Evolutionary conservation across 2,888 invertebrate genomes (phyloP).

Genomic region (Agriotes lineatus): DNA sequence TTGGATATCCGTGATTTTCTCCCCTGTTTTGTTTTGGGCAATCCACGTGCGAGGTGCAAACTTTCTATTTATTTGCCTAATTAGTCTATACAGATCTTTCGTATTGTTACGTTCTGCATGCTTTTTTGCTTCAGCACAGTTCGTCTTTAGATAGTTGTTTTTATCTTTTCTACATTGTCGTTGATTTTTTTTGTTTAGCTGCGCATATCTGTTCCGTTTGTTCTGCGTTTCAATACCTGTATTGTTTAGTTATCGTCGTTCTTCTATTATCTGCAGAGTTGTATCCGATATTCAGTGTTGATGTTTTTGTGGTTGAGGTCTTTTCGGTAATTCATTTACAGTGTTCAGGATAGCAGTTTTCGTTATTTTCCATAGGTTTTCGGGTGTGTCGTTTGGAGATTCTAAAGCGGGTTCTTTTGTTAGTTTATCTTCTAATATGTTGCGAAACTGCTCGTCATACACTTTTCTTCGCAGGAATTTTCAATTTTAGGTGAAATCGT

Average conservation of each 20-base stretch:
- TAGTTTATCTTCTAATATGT: neutral
- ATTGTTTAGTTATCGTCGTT: neutral
- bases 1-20: neutral
- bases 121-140: neutral
- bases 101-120: neutral
- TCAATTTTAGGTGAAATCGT: neutral
- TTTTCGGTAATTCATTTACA: neutral
- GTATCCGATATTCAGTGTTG: neutral
- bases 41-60: neutral
- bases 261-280: neutral
- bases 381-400: neutral
- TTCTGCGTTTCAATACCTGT: neutral
- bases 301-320: neutral
- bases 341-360: neutral
- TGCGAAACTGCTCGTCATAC: neutral
- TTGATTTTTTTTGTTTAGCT: neutral
- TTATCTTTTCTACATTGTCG: neutral
- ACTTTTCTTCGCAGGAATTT: neutral
- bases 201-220: neutral
- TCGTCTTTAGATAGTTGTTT: slow-evolving; percentile 1
- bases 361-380: neutral
- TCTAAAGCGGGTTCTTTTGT: neutral
- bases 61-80: neutral
- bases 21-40: neutral
- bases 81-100: neutral